Evolutionary conservation across 2,888 invertebrate species (phyloP).

Genomic region (Coelinius sp.): DNA sequence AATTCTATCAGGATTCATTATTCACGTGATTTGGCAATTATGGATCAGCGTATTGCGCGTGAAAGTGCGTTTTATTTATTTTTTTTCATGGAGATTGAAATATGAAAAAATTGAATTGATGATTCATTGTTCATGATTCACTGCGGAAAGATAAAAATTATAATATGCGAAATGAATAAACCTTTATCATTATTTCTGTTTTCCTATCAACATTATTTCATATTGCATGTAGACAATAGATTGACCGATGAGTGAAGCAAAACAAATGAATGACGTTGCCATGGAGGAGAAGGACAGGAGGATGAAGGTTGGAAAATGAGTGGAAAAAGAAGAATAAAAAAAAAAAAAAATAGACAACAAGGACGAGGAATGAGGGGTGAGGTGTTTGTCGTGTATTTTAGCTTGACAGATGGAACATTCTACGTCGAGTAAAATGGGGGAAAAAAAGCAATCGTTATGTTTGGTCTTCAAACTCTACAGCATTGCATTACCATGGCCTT

Average conservation of each 20-base stretch:
- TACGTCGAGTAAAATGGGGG: neutral
- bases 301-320: neutral
- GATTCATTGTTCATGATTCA: neutral
- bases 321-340: neutral
- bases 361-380: neutral
- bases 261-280: slow-evolving; percentile 9
- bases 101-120: neutral
- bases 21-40: slow-evolving; percentile 18
- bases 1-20: neutral
- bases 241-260: neutral
- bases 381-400: neutral
- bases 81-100: slow-evolving; percentile 3
- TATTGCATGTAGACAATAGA: neutral
- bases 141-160: neutral
- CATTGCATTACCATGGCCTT: neutral
- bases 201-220: neutral
- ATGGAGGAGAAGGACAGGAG: neutral
- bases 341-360: neutral
- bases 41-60: neutral
- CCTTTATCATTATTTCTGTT: neutral
- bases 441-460: neutral
- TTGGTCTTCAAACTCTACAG: slow-evolving; percentile 10
- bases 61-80: slow-evolving; percentile 17
- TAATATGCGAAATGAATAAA: neutral
- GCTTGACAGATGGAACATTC: neutral